phyloP scores from a whole-genome alignment of 2,888 invertebrate species.

The Melanostoma scalare region DNA sequence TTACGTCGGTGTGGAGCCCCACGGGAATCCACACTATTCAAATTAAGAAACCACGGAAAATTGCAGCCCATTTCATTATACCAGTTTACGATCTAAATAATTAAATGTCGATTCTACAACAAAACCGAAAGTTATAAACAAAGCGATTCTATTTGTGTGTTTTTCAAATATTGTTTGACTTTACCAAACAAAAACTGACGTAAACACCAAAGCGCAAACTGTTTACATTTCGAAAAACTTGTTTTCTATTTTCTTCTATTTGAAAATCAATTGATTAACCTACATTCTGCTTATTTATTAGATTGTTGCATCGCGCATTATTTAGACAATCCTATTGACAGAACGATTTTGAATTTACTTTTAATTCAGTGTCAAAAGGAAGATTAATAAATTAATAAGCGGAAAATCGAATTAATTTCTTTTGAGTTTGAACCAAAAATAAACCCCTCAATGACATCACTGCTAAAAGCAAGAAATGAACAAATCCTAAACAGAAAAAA shows the following conservation, averaged over 20 bases:
- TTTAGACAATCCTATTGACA: background rate
- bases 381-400: constrained; percentile 18
- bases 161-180: constrained; percentile 35
- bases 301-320: no score
- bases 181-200: constrained; percentile 17
- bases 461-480: constrained; percentile 34
- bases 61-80: no score
- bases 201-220: constrained; percentile 49
- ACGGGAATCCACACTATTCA: no score
- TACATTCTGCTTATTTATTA: no score
- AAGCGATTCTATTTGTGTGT: constrained; percentile 9
- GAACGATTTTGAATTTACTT: background rate
- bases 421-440: constrained; percentile 57
- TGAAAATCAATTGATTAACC: background rate
- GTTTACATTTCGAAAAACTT: constrained; percentile 33
- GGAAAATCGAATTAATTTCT: constrained; percentile 16
- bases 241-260: background rate
- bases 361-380: constrained; percentile 25
- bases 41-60: background rate
- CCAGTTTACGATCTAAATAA: constrained; percentile 24
- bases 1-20: no score
- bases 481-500: constrained; percentile 11
- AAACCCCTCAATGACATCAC: constrained; percentile 58
- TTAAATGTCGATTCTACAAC: constrained; percentile 20
- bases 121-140: constrained; percentile 39